Evolutionary conservation across 2,797 vertebrate species (phyloP), one percentile per base, ranked within the genome.

Genomic region (Graptemys geographica): DNA sequence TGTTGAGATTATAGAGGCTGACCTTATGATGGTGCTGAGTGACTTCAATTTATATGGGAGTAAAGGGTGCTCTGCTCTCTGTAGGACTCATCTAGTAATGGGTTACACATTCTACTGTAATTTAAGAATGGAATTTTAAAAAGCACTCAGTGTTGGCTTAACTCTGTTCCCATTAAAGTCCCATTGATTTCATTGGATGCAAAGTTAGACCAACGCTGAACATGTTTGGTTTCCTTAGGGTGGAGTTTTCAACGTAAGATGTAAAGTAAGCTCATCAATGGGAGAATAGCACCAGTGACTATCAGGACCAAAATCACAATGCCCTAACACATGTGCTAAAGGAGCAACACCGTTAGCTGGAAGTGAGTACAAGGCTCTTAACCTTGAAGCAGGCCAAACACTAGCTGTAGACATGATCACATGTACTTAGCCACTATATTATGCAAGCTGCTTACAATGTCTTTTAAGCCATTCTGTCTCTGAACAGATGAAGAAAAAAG

Each of bases 41-140:
- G 25, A 33, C 37, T 44, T 93, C 80, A 27, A 3, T 59, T 92
- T 82, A 44, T 86, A 51, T 65, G 62, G 13, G 11, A 25, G 89
- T 81, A 13, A 2, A 76, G 74, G 44, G 59, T 93, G 27, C 13
- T 95, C 65, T 72, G 19, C n/a, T 72, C 65, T 72, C 21, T 87
- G 28, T 55, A 87, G 79, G 16, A 52, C 62, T 81, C 72, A 41
- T 72, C 15, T 31, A 55, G 53, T 65, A 72, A 74, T 69, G 52
- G 1, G 1, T 57, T 93, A 41, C 31, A 51, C 25, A 33, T 79
- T 86, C 27, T 6, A 23, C 28, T 83, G 37, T 62, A 83, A 9
- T 62, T 95, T 92, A 91, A 90, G 62, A 87, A 19, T 85, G 15
- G 74, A 3, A 5, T 82, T 93, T 88, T 93, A 44, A 13, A 82